Evolutionary conservation across 1,140 invertebrate genomes (phyloP), one percentile per base, ranked within the genome.

Genomic region (Orchesella cincta): DNA sequence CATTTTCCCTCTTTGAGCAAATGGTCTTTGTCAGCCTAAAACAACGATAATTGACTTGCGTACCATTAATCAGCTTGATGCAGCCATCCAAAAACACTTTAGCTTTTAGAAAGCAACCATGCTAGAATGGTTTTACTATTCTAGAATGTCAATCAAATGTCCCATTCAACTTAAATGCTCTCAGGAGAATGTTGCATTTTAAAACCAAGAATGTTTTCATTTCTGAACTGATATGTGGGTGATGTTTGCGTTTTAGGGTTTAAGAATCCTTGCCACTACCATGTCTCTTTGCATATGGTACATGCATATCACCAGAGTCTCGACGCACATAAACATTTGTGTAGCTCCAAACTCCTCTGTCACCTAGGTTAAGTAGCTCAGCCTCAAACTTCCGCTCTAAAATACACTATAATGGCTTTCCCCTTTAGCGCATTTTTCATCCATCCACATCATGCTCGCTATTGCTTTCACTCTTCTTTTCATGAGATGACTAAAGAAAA

Each of bases 341-440:
- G 20, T 46, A 46, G 39, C 39, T 8, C 39, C 39, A 46, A 46
- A 46, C 8, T 46, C 20, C 28, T 14, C 31, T 67, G 28, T 31
- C 62, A 67, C 62, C 31, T 29, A 12, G 26, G 62, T 67, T 67
- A 29, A n/a, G 26, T 33, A 31, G 26, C 23, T 14, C 23, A 23
- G 54, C n/a, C 28, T 67, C 31, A 67, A 3, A 31, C 62, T 67
- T 67, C 62, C 62, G 62, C 62, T 67, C 62, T 67, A 67, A 67
- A 67, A 67, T 67, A 67, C 62, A 29, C 26, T 12, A 29, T 67
- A 67, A 67, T 67, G 62, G 33, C 62, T 67, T 67, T 57, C 52
- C 62, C 62, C 62, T 23, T 67, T 29, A 67, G 62, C 62, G 62
- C 62, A 67, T 67, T 67, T 67, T 67, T 33, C 62, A 67, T 29